Conservation (phyloP, 1,140 invertebrate species). For the Diprion similis region DNA sequence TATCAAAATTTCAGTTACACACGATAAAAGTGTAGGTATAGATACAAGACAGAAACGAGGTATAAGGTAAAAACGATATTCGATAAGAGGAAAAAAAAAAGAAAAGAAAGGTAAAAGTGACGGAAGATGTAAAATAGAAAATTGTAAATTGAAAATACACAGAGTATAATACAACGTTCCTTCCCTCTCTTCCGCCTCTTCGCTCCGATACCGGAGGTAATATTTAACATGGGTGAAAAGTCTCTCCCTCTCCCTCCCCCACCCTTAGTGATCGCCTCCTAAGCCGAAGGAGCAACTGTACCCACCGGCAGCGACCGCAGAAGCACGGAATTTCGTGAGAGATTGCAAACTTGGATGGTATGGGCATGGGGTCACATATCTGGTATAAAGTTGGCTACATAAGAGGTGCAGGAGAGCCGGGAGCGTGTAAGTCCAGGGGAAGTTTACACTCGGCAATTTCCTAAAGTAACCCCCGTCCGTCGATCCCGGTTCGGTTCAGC, state of each 20-base stretch:
- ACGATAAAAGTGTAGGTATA: no score
- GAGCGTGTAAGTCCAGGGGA: slow-evolving; percentile 23
- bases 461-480: slow-evolving; percentile 34
- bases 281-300: slow-evolving; percentile 18
- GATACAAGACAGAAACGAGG: no score
- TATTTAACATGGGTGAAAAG: neutral
- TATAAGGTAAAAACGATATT: no score
- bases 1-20: no score
- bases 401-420: neutral
- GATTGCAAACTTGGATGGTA: slow-evolving; percentile 21
- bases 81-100: no score
- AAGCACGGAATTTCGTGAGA: neutral
- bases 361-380: slow-evolving; percentile 9
- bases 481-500: slow-evolving; percentile 14
- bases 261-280: slow-evolving; percentile 22
- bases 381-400: neutral
- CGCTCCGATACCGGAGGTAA: neutral
- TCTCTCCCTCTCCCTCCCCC: neutral
- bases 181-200: neutral
- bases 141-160: neutral
- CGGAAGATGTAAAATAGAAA: neutral
- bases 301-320: no score
- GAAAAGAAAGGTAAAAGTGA: no score
- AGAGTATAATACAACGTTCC: neutral
- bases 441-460: slow-evolving; percentile 41